phyloP scores from a whole-genome alignment of 2,888 invertebrate species.

The Acleris literana region DNA sequence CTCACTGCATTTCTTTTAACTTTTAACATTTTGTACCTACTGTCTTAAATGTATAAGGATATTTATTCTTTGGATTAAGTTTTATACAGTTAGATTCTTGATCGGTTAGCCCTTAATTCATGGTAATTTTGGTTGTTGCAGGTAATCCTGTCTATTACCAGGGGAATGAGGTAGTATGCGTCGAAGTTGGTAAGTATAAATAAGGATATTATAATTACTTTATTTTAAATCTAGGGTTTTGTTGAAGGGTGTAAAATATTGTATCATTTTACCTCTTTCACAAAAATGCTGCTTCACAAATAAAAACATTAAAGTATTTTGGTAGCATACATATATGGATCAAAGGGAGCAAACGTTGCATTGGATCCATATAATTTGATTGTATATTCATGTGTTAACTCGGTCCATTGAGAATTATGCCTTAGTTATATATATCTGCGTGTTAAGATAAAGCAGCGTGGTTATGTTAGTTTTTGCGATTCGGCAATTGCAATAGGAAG shows the following conservation, averaged over 20 bases:
- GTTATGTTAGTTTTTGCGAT: constrained; percentile 29
- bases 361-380: too few relatives aligned
- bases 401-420: neutral
- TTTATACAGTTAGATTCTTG: too few relatives aligned
- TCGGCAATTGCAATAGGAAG: constrained; percentile 31
- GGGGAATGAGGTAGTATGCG: neutral
- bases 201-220: neutral
- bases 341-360: too few relatives aligned
- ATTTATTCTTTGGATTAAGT: neutral
- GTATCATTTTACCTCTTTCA: too few relatives aligned
- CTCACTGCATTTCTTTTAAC: constrained; percentile 8
- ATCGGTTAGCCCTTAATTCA: neutral
- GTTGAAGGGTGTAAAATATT: neutral
- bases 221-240: neutral
- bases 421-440: constrained; percentile 9
- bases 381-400: too few relatives aligned
- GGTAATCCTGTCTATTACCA: constrained; percentile 6
- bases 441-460: constrained; percentile 22
- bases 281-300: too few relatives aligned
- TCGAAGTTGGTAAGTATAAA: constrained; percentile 2
- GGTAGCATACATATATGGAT: too few relatives aligned
- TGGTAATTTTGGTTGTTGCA: constrained; percentile 20
- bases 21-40: constrained; percentile 10
- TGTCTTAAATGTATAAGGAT: neutral
- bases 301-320: too few relatives aligned